Conservation (phyloP, 2,113 vertebrate genomes). For the Ursus arctos region DNA sequence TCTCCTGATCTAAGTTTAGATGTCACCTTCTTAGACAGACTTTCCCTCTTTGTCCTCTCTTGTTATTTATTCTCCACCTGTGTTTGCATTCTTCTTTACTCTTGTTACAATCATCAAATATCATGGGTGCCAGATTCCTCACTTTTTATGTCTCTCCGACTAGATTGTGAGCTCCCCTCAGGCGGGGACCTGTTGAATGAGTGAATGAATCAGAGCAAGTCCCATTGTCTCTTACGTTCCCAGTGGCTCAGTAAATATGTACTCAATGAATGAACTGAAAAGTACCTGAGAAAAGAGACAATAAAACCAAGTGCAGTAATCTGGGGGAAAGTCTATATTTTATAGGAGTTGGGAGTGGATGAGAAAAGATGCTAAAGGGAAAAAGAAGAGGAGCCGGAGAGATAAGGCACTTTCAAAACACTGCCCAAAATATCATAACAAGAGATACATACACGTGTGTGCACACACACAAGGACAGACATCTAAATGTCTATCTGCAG, state of each 20-base stretch:
- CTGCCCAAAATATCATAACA: neutral
- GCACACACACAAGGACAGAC: neutral
- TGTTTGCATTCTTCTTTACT: neutral
- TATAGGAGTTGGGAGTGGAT: neutral
- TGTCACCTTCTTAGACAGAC: neutral
- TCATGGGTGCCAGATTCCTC: neutral
- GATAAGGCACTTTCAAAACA: neutral
- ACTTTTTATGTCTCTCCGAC: neutral
- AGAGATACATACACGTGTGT: neutral
- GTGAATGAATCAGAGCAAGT: neutral
- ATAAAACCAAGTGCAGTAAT: constrained; percentile 29
- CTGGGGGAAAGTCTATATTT: neutral
- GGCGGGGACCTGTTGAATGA: neutral
- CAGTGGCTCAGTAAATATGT: neutral
- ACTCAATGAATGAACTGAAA: neutral
- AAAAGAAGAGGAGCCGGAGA: neutral
- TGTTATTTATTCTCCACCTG: neutral
- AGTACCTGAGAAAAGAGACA: neutral
- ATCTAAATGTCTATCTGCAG: neutral
- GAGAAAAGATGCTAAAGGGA: neutral
- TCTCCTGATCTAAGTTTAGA: neutral
- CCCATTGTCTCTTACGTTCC: neutral
- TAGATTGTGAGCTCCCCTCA: neutral
- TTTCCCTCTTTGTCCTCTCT: neutral
- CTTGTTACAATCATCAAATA: neutral